Conservation (phyloP, 1,140 invertebrate species). For the Marisa cornuarietis region DNA sequence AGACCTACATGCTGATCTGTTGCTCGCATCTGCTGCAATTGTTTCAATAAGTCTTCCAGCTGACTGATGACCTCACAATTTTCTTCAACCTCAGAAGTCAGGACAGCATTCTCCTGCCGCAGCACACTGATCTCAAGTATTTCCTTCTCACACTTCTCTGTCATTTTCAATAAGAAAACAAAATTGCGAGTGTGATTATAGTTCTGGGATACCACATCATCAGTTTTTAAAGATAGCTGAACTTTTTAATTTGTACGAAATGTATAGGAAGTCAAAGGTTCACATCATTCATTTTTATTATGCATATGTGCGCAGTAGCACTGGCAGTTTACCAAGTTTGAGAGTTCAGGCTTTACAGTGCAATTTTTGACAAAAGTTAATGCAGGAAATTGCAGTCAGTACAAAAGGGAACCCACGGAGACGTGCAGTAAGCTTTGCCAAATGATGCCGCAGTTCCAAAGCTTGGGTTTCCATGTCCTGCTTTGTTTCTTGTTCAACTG, state of each 20-base stretch:
- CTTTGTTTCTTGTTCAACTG: constrained; percentile 45
- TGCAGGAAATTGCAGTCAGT: too few species aligned
- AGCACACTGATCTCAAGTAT: constrained; percentile 4
- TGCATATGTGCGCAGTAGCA: too few species aligned
- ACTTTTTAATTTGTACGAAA: background rate
- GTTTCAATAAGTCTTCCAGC: constrained; percentile 50
- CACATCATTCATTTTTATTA: too few species aligned
- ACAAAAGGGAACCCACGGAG: constrained; percentile 40
- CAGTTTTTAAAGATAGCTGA: background rate
- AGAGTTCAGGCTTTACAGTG: too few species aligned
- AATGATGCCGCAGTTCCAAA: constrained; percentile 46
- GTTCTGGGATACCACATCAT: background rate
- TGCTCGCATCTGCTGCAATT: constrained; percentile 35
- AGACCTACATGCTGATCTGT: background rate
- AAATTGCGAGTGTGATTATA: background rate
- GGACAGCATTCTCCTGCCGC: constrained; percentile 25
- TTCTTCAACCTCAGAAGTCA: constrained; percentile 53
- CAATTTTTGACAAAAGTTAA: too few species aligned
- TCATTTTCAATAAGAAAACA: too few species aligned
- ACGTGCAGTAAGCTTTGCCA: constrained; percentile 44
- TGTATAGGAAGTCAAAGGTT: too few species aligned
- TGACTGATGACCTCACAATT: constrained; percentile 45
- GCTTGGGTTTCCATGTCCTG: constrained; percentile 50
- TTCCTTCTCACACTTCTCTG: constrained; percentile 17
- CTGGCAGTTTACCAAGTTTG: too few species aligned